A percentile compares a stretch with the other conserved stretches of the same genome.
These are phyloP conservation scores for Equus przewalskii DNA, from an alignment of 2,113 vertebrate species.

Conservation along the genomic window DNA sequence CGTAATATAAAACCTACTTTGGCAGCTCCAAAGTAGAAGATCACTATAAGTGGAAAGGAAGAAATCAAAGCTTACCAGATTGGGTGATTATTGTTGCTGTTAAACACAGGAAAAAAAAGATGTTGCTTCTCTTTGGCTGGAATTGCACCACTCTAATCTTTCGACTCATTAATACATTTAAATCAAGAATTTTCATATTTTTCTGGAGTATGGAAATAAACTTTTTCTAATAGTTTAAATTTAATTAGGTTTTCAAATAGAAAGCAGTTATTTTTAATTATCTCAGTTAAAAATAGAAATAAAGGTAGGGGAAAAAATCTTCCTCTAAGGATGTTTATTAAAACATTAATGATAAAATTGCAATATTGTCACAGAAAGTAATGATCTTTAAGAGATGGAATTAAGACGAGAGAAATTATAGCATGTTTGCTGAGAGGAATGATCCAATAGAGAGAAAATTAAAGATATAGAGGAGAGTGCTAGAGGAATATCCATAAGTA, in stretches of 20 bases:
- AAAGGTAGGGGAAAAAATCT: neutral
- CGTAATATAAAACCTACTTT: neutral
- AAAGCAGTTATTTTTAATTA: neutral
- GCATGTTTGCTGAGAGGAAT: neutral
- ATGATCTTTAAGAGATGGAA: neutral
- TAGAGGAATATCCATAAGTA: neutral
- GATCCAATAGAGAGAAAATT: neutral
- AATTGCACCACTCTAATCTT: slow-evolving; percentile 13
- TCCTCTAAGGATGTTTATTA: neutral
- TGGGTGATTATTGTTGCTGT: neutral
- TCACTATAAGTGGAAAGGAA: neutral
- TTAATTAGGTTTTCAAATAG: slow-evolving; percentile 24
- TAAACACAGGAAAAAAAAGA: neutral
- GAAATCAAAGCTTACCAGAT: neutral
- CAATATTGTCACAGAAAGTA: slow-evolving; percentile 6
- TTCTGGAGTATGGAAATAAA: neutral
- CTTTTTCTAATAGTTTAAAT: slow-evolving; percentile 13
- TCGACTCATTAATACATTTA: neutral
- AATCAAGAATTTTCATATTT: slow-evolving; percentile 34
- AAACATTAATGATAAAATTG: neutral
- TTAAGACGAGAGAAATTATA: neutral
- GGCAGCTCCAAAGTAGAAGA: neutral
- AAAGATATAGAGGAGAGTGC: neutral
- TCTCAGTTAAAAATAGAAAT: neutral
- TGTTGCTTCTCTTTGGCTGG: neutral